Conservation (phyloP, 2,888 invertebrate genomes). For the Papilio demoleus region DNA sequence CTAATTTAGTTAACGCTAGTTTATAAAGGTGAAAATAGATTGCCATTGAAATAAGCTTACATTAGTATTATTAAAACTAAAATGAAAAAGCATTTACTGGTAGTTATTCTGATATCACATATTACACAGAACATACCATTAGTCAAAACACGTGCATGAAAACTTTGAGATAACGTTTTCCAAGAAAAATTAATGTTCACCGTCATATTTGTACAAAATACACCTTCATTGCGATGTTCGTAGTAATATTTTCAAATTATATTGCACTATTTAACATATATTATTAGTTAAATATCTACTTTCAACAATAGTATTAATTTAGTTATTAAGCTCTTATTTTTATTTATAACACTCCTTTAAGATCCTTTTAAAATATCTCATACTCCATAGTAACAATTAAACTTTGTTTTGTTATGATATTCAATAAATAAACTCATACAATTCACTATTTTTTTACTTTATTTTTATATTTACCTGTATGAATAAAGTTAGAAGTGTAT, state of each 20-base stretch:
- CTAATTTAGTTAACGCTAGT: background rate
- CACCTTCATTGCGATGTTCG: background rate
- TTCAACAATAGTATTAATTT: too few species aligned
- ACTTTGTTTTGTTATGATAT: too few species aligned
- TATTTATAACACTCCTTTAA: too few species aligned
- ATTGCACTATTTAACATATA: too few species aligned
- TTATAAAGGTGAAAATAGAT: background rate
- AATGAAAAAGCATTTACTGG: slow-evolving; percentile 8
- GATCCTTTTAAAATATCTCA: too few species aligned
- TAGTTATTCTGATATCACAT: slow-evolving; percentile 12
- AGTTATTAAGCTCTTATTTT: too few species aligned
- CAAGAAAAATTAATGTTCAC: slow-evolving; percentile 26
- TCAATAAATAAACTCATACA: background rate
- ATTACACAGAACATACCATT: slow-evolving; percentile 17
- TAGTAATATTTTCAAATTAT: background rate
- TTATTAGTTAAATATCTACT: too few species aligned
- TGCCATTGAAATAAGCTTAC: background rate
- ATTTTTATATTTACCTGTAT: slow-evolving; percentile 10
- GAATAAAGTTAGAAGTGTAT: slow-evolving; percentile 51
- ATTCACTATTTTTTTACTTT: background rate
- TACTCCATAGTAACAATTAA: too few species aligned
- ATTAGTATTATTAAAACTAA: slow-evolving; percentile 12
- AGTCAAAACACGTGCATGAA: slow-evolving; percentile 21
- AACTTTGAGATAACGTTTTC: slow-evolving; percentile 36
- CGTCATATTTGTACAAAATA: background rate